Conservation (phyloP, 1,140 invertebrate genomes). For the Bombus balteatus region DNA sequence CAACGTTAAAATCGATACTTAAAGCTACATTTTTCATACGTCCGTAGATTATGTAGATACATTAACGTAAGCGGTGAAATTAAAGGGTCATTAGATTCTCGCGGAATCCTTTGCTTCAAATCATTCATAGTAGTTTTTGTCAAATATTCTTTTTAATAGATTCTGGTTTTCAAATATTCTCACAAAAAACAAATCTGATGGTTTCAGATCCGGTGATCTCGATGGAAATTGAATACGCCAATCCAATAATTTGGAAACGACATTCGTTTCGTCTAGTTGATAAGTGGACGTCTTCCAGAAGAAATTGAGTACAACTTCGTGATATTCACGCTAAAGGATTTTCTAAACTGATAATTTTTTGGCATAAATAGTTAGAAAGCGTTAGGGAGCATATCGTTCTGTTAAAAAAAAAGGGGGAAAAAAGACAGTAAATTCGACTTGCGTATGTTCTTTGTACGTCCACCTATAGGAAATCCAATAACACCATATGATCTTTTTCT, state of each 20-base stretch:
- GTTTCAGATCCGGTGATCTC: neutral
- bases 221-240: neutral
- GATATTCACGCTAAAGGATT: neutral
- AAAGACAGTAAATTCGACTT: too few species aligned
- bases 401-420: neutral
- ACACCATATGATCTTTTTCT: too few species aligned
- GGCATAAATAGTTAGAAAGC: neutral
- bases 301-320: neutral
- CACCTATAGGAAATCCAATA: too few species aligned
- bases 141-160: neutral
- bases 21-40: too few species aligned
- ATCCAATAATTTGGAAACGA: slow-evolving; percentile 1
- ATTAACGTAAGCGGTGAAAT: too few species aligned
- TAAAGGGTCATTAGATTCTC: too few species aligned
- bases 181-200: neutral
- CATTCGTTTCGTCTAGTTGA: neutral
- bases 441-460: too few species aligned
- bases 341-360: neutral
- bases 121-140: neutral
- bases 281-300: neutral
- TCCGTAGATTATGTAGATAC: too few species aligned
- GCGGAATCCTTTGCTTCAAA: too few species aligned
- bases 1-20: too few species aligned
- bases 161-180: neutral
- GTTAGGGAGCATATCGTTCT: neutral